Base-by-base conservation (phyloP, 2,888 invertebrate species). In the Dysmachus trigonus region DNA sequence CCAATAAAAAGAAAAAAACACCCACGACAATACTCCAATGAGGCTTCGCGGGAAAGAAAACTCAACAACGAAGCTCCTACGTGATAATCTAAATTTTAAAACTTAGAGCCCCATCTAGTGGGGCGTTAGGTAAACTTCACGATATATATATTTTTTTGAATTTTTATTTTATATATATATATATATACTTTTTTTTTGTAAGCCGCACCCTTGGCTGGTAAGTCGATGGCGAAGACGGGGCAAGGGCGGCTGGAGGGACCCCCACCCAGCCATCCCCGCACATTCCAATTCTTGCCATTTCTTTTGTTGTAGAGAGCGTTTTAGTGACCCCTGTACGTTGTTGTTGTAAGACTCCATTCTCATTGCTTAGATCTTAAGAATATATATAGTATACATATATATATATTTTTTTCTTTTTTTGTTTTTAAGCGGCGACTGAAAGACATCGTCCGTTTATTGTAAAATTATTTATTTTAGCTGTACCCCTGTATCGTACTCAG, bases 61-160 rank as follows among this genome's bases (percentile, higher is more conserved):
- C 33, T 62, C 53, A 79, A 51, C 82, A 82, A 82, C 82, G 82
- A 82, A 82, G 82, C 62, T 82, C 62, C n/a, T 82, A 62, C 82
- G 82, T 82, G 82, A 82, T 82, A 82, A 82, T 62, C 27, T 82
- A 62, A 82, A 82, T 79, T 47, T 53, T 51, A 41, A 41, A 81
- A 51, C 15, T 81, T 81, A 81, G 62, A 81, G 53, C 15, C 33
- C 22, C 35, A 10, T 31, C 30, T 35, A 13, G 18, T 33, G 74
- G 35, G 31, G n/a, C 35, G 3, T 74, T 74, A 18, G 18, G 31
- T 73, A 73, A 74, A n/a, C 31, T 72, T 22, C 35, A 35, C 15
- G n/a, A 30, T 35, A 30, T 72, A 72, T 30, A 22, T 7, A 10
- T 30, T 72, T 72, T 8, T 35, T 74, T 72, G 1, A 3, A 5